These are phyloP conservation scores for Drosophila hamatofila DNA, from an alignment of 2,888 invertebrate genomes.

Conservation along the genomic window DNA sequence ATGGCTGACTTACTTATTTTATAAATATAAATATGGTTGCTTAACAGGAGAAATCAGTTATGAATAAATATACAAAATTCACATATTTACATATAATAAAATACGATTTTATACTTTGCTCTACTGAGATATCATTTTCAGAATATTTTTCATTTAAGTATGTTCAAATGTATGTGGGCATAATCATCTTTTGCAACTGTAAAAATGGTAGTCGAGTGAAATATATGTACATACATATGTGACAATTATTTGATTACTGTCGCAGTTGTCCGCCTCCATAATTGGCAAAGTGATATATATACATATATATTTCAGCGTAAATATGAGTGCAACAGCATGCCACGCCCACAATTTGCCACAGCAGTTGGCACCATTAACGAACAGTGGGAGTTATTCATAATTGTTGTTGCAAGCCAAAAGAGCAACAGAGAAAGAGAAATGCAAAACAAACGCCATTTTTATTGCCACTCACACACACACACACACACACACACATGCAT, in stretches of 20 bases:
- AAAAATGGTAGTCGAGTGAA: constrained; percentile 61
- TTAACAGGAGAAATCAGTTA: constrained; percentile 13
- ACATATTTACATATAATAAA: neutral
- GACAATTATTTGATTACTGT: constrained; percentile 81
- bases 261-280: constrained; percentile 58
- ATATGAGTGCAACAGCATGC: constrained; percentile 25
- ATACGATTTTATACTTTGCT: neutral
- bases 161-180: neutral
- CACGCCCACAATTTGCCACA: constrained; percentile 56
- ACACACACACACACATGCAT: constrained; percentile 25
- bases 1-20: neutral
- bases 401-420: constrained; percentile 77
- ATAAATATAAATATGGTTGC: neutral
- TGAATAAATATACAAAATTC: neutral
- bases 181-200: constrained; percentile 1
- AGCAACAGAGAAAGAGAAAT: constrained; percentile 75
- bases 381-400: constrained; percentile 70
- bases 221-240: constrained; percentile 43
- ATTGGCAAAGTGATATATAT: constrained; percentile 73
- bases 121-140: neutral
- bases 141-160: neutral
- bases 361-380: constrained; percentile 62
- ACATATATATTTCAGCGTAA: constrained; percentile 54
- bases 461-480: constrained; percentile 63
- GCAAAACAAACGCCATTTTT: constrained; percentile 80